Evolutionary conservation across 2,888 invertebrate genomes (phyloP).

Genomic region (Nudaria mundana): DNA sequence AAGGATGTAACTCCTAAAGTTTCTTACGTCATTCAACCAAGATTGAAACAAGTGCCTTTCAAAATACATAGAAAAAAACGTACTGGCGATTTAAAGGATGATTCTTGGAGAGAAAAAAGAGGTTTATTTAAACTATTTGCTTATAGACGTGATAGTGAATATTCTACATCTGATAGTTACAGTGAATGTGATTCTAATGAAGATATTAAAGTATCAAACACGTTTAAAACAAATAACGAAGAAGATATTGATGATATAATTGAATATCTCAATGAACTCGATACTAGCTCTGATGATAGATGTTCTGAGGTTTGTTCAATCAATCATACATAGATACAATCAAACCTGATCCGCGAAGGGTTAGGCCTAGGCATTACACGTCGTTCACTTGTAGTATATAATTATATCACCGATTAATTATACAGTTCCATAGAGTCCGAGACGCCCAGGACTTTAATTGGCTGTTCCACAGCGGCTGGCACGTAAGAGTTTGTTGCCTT

Average conservation of each 20-base stretch:
- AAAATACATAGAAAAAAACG: slow-evolving; percentile 62
- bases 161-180: slow-evolving; percentile 70
- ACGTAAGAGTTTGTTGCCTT: too few species aligned
- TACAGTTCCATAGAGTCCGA: too few species aligned
- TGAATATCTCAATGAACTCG: slow-evolving; percentile 39
- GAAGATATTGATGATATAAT: slow-evolving; percentile 33
- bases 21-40: slow-evolving; percentile 46
- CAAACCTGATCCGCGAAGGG: too few species aligned
- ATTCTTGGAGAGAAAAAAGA: slow-evolving; percentile 65
- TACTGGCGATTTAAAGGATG: slow-evolving; percentile 50
- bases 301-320: slow-evolving; percentile 6
- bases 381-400: too few species aligned
- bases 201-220: slow-evolving; percentile 26
- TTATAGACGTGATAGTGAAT: slow-evolving; percentile 60
- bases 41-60: slow-evolving; percentile 70
- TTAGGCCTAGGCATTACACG: too few species aligned
- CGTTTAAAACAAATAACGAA: slow-evolving; percentile 21
- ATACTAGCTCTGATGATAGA: slow-evolving; percentile 13
- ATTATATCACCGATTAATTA: too few species aligned
- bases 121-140: slow-evolving; percentile 66
- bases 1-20: slow-evolving; percentile 41
- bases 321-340: background rate
- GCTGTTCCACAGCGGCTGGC: too few species aligned
- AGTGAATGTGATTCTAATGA: slow-evolving; percentile 69
- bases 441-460: too few species aligned